Conservation (phyloP, 2,113 vertebrate genomes). For the Cephalopterus ornatus region DNA sequence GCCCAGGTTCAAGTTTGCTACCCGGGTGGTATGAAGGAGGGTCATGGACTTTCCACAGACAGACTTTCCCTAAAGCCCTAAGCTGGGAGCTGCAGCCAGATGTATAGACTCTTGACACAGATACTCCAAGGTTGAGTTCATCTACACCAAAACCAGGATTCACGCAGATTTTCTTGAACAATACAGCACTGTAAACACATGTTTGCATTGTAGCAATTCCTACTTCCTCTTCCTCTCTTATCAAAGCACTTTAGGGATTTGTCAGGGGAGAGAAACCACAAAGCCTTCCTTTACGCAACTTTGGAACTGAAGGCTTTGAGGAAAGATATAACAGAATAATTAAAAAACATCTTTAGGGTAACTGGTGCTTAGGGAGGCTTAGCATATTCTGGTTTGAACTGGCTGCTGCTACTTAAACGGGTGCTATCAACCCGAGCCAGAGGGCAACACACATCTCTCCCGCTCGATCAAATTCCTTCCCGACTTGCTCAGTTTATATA, state of each 20-base stretch:
- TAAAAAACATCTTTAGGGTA: neutral
- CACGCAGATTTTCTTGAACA: constrained; percentile 16
- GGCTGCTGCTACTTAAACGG: neutral
- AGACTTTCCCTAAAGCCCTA: neutral
- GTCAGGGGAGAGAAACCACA: constrained; percentile 13
- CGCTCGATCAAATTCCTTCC: neutral
- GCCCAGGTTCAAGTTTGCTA: constrained; percentile 28
- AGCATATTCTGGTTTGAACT: neutral
- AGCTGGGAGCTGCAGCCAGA: constrained; percentile 10
- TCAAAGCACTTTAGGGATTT: neutral
- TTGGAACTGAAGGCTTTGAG: constrained; percentile 30
- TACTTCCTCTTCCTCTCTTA: constrained; percentile 30
- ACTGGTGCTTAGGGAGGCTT: neutral
- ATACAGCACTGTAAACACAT: constrained; percentile 31
- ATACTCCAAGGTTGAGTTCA: neutral
- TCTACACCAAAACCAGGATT: neutral
- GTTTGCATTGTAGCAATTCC: neutral
- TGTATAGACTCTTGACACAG: constrained; percentile 9
- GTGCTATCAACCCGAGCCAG: neutral
- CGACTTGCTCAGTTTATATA: neutral
- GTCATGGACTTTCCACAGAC: neutral
- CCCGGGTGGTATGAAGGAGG: constrained; percentile 27
- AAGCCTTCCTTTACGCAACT: neutral
- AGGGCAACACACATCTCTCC: neutral
- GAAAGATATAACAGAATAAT: constrained; percentile 24